phyloP scores from a whole-genome alignment of 2,797 vertebrate species.

The Sciurus carolinensis region DNA sequence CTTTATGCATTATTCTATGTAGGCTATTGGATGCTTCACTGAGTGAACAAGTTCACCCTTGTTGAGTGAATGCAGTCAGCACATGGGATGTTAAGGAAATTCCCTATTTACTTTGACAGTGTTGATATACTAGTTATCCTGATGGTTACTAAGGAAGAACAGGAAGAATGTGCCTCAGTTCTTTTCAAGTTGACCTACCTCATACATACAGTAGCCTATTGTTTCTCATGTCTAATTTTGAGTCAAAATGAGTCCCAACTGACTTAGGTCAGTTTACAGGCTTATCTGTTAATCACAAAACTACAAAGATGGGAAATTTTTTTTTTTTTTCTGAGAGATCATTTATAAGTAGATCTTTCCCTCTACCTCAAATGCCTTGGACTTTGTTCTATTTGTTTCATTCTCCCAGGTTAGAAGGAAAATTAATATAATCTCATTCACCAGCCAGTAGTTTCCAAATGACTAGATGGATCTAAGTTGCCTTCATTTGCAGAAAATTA shows the following conservation, averaged over 20 bases:
- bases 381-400: not conserved
- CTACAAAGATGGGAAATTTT: not conserved
- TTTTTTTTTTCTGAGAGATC: not conserved
- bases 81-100: not conserved
- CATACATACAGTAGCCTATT: not conserved
- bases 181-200: not conserved
- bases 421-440: not conserved
- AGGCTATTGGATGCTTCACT: not conserved
- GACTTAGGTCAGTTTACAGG: not conserved
- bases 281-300: not conserved
- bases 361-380: not conserved
- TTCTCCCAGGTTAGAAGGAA: not conserved
- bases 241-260: not conserved
- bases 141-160: not conserved
- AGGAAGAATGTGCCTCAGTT: not conserved
- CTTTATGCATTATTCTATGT: not conserved
- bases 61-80: not conserved
- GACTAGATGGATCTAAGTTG: not conserved
- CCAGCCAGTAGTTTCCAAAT: not conserved
- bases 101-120: not conserved
- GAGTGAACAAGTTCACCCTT: not conserved
- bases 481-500: constrained; percentile 21
- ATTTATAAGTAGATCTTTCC: not conserved
- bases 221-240: not conserved
- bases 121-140: not conserved